Conservation (phyloP, 2,113 vertebrate genomes). For the Chamaea fasciata region DNA sequence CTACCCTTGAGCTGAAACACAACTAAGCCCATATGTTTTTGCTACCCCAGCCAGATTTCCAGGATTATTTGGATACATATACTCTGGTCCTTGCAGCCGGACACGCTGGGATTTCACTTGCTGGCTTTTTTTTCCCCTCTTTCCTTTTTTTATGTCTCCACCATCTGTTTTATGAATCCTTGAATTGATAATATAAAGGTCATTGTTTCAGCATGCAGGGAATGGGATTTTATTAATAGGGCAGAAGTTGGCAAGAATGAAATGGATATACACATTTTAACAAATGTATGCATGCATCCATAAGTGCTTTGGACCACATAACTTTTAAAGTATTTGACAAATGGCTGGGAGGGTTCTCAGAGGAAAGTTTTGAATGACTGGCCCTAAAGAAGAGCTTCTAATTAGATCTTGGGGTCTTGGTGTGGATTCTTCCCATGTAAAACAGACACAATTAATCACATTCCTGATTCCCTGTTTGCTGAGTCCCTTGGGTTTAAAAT, state of each 20-base stretch:
- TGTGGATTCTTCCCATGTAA: not conserved
- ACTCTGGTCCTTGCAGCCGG: not conserved
- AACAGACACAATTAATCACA: not conserved
- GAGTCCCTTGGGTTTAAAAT: accelerated
- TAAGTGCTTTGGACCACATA: not conserved
- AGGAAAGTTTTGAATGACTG: not conserved
- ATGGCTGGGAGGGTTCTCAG: not conserved
- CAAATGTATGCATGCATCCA: not conserved
- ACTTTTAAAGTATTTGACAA: not conserved
- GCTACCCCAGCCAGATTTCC: not conserved
- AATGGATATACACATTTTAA: not conserved
- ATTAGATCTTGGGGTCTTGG: not conserved
- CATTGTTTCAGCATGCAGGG: not conserved
- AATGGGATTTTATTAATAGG: not conserved
- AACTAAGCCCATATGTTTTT: not conserved
- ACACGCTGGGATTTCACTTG: not conserved
- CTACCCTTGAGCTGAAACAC: not conserved
- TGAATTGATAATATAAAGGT: slow-evolving; percentile 35
- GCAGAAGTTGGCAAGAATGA: not conserved
- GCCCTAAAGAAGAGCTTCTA: not conserved
- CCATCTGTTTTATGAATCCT: slow-evolving; percentile 45
- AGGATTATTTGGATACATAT: not conserved
- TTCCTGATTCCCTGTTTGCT: not conserved
- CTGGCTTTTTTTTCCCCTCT: not conserved
- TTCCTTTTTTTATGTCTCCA: not conserved